These are phyloP conservation scores for Lomographa bimaculata DNA, from an alignment of 2,888 invertebrate genomes.

Conservation along the genomic window DNA sequence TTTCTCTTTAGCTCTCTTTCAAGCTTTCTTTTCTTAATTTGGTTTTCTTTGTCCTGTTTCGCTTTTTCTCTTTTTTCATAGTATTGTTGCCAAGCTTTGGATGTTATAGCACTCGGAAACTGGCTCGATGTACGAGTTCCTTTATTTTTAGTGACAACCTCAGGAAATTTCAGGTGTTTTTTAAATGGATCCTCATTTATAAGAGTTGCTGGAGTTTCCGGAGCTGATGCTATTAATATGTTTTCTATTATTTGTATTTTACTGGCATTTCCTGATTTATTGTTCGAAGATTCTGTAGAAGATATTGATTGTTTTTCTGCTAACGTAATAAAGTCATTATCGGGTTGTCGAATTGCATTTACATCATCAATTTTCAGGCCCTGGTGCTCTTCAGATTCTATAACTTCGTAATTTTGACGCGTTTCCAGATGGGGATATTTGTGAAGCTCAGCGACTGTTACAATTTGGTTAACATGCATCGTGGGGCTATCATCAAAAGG, in stretches of 20 bases:
- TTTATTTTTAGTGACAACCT: conserved; percentile 31
- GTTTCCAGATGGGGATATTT: too few species aligned
- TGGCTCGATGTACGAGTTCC: conserved; percentile 31
- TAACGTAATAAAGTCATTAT: too few species aligned
- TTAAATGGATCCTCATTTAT: conserved; percentile 33
- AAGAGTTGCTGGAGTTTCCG: conserved; percentile 2
- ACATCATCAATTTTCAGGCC: too few species aligned
- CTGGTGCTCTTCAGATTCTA: too few species aligned
- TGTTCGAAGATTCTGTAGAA: conserved; percentile 16
- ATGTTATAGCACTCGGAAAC: conserved; percentile 34
- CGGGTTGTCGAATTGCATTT: too few species aligned
- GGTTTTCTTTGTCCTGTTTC: conserved; percentile 15
- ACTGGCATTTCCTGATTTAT: conserved; percentile 1
- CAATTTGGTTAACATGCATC: too few species aligned
- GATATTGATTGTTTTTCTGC: conserved; percentile 3
- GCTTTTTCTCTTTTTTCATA: conserved; percentile 15
- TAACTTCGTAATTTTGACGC: too few species aligned
- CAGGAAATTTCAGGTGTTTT: conserved; percentile 34
- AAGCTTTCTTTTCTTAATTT: conserved; percentile 15
- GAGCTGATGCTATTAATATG: too few species aligned
- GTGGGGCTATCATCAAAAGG: too few species aligned
- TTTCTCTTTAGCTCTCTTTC: conserved; percentile 3
- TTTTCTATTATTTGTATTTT: conserved; percentile 16
- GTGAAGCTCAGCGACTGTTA: too few species aligned
- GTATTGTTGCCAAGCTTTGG: conserved; percentile 37